phyloP scores from a whole-genome alignment of 2,797 vertebrate species.

The Streptopelia turtur region DNA sequence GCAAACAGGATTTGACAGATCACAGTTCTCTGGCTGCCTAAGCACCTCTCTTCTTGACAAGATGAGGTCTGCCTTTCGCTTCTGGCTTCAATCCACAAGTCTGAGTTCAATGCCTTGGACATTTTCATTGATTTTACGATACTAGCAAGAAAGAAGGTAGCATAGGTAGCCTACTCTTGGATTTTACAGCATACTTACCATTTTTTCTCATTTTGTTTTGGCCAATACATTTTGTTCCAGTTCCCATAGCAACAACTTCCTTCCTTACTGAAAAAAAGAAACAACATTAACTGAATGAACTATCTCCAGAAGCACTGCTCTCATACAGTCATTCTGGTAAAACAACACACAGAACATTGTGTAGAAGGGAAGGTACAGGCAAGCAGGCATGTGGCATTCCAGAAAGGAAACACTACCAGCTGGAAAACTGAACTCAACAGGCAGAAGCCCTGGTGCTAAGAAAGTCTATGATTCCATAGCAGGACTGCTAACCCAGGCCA shows the following conservation, averaged over 20 bases:
- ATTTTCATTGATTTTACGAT: neutral
- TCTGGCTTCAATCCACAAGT: neutral
- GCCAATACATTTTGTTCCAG: slow-evolving; percentile 95
- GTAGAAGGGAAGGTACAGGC: neutral
- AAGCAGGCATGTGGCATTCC: neutral
- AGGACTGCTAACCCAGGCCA: neutral
- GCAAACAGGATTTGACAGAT: neutral
- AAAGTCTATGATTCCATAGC: rapidly evolving
- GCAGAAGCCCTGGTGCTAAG: neutral
- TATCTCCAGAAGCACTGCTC: neutral
- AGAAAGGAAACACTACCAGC: neutral
- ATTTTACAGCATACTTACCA: slow-evolving; percentile 76
- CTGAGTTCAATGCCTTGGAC: neutral
- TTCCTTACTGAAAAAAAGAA: slow-evolving; percentile 75
- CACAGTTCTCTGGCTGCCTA: neutral
- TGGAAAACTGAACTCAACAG: neutral
- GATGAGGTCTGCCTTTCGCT: neutral
- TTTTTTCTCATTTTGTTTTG: slow-evolving; percentile 85
- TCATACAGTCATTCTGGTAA: neutral
- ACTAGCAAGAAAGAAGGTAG: neutral
- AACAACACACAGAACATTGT: neutral
- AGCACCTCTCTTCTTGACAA: neutral
- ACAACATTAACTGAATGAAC: neutral
- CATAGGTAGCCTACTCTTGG: neutral
- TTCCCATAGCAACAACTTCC: slow-evolving; percentile 93